A percentile compares a stretch with the other conserved stretches of the same genome.
phyloP scores from a whole-genome alignment of 1,140 invertebrate species.

The Leptinotarsa texana region DNA sequence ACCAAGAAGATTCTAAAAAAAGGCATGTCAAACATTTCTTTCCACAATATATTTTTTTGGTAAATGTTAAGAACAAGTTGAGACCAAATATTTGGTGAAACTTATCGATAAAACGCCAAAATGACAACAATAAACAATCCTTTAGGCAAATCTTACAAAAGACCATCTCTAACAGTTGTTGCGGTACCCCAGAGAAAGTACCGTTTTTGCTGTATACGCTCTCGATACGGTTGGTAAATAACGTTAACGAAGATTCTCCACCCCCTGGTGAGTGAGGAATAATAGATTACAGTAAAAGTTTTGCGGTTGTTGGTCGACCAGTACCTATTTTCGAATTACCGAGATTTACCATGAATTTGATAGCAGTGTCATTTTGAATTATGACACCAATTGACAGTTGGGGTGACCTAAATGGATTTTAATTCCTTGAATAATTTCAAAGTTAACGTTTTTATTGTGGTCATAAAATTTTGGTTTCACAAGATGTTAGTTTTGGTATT shows the following conservation, averaged over 20 bases:
- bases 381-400: neutral
- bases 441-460: slow-evolving; percentile 1
- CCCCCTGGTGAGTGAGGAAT: neutral
- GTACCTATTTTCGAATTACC: neutral
- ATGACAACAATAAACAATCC: neutral
- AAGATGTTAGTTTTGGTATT: neutral
- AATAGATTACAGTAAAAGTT: slow-evolving; percentile 14
- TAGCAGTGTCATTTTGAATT: slow-evolving; percentile 8
- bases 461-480: slow-evolving; percentile 3
- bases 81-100: too few species aligned
- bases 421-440: neutral
- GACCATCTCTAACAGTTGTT: neutral
- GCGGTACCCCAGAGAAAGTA: neutral
- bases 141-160: neutral
- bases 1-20: too few species aligned
- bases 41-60: too few species aligned
- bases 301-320: slow-evolving; percentile 15
- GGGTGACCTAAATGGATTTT: neutral
- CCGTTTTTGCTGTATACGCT: slow-evolving; percentile 1
- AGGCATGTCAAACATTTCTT: too few species aligned
- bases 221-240: slow-evolving; percentile 13
- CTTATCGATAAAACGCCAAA: too few species aligned
- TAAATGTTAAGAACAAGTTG: too few species aligned
- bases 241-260: slow-evolving; percentile 7
- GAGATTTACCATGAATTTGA: slow-evolving; percentile 5